A percentile compares a stretch with the other conserved stretches of the same genome.
These are phyloP conservation scores for Athalia circularis DNA, from an alignment of 2,888 invertebrate genomes.

Conservation along the genomic window DNA sequence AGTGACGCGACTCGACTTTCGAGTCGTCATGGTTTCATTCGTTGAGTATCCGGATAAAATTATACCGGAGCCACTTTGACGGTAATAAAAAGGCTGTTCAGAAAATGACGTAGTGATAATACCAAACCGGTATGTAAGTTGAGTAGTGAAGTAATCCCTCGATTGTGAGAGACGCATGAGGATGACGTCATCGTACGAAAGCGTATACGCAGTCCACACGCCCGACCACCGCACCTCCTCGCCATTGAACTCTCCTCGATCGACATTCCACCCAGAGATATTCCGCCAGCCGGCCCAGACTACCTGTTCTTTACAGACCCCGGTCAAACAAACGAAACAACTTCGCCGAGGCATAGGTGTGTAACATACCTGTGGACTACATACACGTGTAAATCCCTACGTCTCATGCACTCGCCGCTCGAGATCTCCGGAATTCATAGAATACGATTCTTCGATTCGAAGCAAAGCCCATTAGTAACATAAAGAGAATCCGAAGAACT, in stretches of 20 bases:
- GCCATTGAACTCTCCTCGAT: slow-evolving; percentile 24
- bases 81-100: slow-evolving; percentile 2
- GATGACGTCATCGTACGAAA: slow-evolving; percentile 39
- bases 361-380: background rate
- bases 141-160: slow-evolving; percentile 38
- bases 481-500: too few relatives aligned
- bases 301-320: slow-evolving; percentile 33
- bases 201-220: slow-evolving; percentile 10
- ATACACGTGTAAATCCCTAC: background rate
- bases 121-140: slow-evolving; percentile 37
- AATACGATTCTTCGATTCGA: background rate
- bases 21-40: too few relatives aligned
- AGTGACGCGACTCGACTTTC: too few relatives aligned
- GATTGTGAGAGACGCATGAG: slow-evolving; percentile 6
- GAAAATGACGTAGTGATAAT: slow-evolving; percentile 23
- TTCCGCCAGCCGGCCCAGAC: slow-evolving; percentile 34
- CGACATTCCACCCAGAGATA: slow-evolving; percentile 27
- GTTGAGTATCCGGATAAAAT: background rate
- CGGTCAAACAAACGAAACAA: slow-evolving; percentile 30
- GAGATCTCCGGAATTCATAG: background rate
- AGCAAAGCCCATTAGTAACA: background rate
- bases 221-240: slow-evolving; percentile 9
- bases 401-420: background rate
- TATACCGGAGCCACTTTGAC: background rate
- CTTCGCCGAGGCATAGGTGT: background rate